Percentiles rank a stretch among this genome's conserved stretches.
These are phyloP conservation scores for Ectobius pallidus DNA, from an alignment of 2,888 invertebrate genomes.

Conservation along the genomic window DNA sequence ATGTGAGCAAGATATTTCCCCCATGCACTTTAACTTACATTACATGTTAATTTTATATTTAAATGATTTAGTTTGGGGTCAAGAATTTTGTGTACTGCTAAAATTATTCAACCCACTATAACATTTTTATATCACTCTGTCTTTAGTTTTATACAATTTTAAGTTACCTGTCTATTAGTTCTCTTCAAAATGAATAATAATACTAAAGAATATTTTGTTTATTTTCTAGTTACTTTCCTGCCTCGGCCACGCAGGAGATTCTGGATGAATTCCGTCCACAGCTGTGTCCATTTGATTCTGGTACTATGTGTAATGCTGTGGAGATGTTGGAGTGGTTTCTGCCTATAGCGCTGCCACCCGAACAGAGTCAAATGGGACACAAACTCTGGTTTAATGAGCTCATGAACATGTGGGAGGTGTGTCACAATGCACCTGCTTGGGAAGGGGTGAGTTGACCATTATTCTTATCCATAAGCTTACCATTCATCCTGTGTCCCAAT, in stretches of 20 bases:
- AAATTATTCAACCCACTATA: no score
- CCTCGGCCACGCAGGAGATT: slow-evolving; percentile 82
- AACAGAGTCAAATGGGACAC: slow-evolving; percentile 68
- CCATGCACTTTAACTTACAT: no score
- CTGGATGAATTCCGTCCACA: slow-evolving; percentile 80
- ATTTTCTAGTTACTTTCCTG: slow-evolving; percentile 69
- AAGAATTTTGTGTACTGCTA: no score
- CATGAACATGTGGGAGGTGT: slow-evolving; percentile 77
- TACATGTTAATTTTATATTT: no score
- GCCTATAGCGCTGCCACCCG: slow-evolving; percentile 71
- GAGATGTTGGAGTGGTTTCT: slow-evolving; percentile 76
- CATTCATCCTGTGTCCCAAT: no score
- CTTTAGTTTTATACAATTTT: no score
- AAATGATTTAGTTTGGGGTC: no score
- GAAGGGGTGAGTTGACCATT: slow-evolving; percentile 64
- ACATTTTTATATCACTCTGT: no score
- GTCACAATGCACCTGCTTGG: slow-evolving; percentile 74
- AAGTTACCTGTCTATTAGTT: slow-evolving; percentile 53
- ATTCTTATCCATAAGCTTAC: not conserved
- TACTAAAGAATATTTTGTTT: no score
- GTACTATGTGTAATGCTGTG: slow-evolving; percentile 60
- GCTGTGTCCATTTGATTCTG: slow-evolving; percentile 73
- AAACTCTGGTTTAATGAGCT: slow-evolving; percentile 82
- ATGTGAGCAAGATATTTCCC: no score
- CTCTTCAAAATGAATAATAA: not conserved